These are phyloP conservation scores for Ondatra zibethicus DNA, from an alignment of 2,113 vertebrate genomes.

Conservation along the genomic window DNA sequence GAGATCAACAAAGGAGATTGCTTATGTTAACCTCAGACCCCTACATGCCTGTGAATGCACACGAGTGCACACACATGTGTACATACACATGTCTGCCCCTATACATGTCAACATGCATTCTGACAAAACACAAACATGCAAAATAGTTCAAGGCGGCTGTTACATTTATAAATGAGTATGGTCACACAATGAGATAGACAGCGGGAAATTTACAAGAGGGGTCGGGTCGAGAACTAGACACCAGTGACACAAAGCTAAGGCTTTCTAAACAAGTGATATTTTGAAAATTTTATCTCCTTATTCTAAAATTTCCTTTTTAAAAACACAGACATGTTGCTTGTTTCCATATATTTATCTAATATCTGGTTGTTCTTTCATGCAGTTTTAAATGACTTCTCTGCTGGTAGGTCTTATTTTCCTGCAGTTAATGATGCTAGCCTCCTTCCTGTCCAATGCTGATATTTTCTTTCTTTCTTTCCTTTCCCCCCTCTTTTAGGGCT, in stretches of 20 bases:
- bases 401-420: background rate
- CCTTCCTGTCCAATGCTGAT: background rate
- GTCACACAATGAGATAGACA: background rate
- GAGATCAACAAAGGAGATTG: too few relatives aligned
- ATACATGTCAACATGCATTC: background rate
- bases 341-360: background rate
- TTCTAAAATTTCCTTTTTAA: background rate
- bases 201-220: too few relatives aligned
- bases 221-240: background rate
- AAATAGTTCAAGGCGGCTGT: background rate
- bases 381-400: background rate
- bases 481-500: constrained; percentile 52
- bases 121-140: background rate
- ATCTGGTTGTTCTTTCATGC: background rate
- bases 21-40: too few relatives aligned
- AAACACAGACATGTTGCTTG: background rate
- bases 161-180: background rate
- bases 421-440: accelerated
- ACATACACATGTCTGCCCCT: too few relatives aligned
- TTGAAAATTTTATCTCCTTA: background rate
- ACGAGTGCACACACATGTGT: too few relatives aligned
- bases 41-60: too few relatives aligned
- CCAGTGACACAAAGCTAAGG: too few relatives aligned
- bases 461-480: background rate
- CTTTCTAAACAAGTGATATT: background rate